Evolutionary conservation across 2,113 vertebrate species (phyloP).

Genomic region (Calcarius ornatus): DNA sequence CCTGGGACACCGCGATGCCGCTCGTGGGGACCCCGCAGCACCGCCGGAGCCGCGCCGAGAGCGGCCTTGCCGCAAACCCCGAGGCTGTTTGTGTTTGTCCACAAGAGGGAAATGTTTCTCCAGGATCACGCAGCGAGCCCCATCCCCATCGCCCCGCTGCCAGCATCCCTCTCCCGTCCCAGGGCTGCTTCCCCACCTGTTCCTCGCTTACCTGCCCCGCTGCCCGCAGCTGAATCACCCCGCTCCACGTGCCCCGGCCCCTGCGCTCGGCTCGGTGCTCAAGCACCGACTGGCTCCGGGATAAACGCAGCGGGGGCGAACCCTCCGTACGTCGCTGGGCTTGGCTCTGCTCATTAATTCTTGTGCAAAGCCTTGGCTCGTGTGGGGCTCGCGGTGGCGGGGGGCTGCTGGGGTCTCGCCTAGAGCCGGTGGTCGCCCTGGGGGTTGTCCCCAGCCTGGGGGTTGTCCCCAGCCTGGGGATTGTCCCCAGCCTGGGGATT

Average conservation of each 20-base stretch:
- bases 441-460: too few species aligned
- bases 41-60: accelerated
- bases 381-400: accelerated
- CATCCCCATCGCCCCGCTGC: neutral
- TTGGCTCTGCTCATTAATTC: neutral
- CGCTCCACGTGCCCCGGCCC: accelerated
- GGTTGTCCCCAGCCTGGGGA: too few species aligned
- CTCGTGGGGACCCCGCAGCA: neutral
- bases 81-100: neutral
- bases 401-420: neutral
- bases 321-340: neutral
- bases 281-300: neutral
- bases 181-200: neutral
- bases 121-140: neutral
- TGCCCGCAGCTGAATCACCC: neutral
- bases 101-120: slow-evolving; percentile 58
- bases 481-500: too few species aligned
- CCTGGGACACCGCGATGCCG: neutral
- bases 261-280: neutral
- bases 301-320: neutral
- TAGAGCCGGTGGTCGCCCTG: neutral
- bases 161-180: neutral
- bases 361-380: neutral
- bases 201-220: neutral
- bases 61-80: neutral